Conservation (phyloP, 2,797 vertebrate genomes). For the Sebastes oblongus region DNA sequence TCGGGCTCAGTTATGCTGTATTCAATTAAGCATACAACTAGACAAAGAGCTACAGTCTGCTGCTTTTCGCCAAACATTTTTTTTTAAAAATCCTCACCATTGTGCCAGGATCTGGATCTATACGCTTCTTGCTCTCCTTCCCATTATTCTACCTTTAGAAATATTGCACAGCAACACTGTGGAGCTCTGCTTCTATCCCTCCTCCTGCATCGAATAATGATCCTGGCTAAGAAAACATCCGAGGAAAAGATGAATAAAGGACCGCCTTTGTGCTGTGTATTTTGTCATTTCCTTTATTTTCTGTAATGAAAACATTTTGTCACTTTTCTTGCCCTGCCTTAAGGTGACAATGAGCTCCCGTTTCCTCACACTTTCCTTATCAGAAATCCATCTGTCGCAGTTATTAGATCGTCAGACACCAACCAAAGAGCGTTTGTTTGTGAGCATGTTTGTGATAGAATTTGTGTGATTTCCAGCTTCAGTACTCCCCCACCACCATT, state of each 20-base stretch:
- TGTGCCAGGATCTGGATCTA: not conserved
- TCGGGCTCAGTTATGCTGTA: no score
- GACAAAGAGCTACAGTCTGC: no score
- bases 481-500: not conserved
- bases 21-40: no score
- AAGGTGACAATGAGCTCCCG: constrained; percentile 13
- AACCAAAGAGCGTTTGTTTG: not conserved
- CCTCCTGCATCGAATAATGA: constrained; percentile 5
- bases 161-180: not conserved
- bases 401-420: constrained; percentile 21
- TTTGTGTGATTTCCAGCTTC: not conserved
- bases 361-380: constrained; percentile 1
- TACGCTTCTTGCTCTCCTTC: not conserved
- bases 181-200: not conserved
- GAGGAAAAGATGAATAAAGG: constrained; percentile 1
- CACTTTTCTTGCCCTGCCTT: constrained; percentile 7
- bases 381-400: constrained; percentile 31
- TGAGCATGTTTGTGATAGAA: not conserved
- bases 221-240: not conserved
- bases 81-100: not conserved
- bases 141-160: not conserved
- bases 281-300: constrained; percentile 7
- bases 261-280: not conserved
- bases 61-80: not conserved
- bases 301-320: constrained; percentile 11